These are phyloP conservation scores for Poeciliopsis gracilis DNA, from an alignment of 2,797 vertebrate genomes.

Conservation along the genomic window DNA sequence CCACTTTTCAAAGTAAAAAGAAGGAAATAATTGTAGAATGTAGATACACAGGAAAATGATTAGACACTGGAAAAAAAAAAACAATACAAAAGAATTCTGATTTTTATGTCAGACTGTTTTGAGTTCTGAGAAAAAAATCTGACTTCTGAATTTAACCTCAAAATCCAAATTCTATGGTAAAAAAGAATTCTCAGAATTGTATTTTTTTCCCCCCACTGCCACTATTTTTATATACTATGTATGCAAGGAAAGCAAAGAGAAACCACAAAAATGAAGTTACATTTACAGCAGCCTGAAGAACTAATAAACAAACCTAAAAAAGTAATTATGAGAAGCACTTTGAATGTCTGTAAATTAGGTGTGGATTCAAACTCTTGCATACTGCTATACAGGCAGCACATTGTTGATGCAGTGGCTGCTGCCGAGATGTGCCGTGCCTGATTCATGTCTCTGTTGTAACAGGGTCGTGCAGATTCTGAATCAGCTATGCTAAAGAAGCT, in stretches of 20 bases:
- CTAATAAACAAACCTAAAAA: not conserved
- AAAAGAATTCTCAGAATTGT: not conserved
- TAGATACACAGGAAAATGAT: not conserved
- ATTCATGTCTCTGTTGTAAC: slow-evolving; percentile 71
- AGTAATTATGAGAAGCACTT: not conserved
- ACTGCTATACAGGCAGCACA: not conserved
- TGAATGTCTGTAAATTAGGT: not conserved
- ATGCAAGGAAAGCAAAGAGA: not conserved
- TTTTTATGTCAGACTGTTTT: not conserved
- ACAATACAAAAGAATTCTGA: not conserved
- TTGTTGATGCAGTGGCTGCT: slow-evolving; percentile 47
- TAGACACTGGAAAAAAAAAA: not conserved
- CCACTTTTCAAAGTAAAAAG: not conserved
- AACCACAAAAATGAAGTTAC: not conserved
- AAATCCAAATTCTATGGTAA: not conserved
- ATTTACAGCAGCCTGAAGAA: not conserved
- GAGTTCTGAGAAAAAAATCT: not conserved
- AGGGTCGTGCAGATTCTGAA: slow-evolving; percentile 74
- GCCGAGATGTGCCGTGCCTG: slow-evolving; percentile 59
- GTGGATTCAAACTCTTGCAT: not conserved
- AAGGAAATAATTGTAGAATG: not conserved
- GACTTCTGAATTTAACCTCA: not conserved
- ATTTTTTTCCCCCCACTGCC: not conserved
- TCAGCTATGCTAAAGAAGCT: slow-evolving; percentile 68
- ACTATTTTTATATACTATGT: not conserved